Evolutionary conservation across 2,888 invertebrate genomes (phyloP).

Genomic region (Troides helena): DNA sequence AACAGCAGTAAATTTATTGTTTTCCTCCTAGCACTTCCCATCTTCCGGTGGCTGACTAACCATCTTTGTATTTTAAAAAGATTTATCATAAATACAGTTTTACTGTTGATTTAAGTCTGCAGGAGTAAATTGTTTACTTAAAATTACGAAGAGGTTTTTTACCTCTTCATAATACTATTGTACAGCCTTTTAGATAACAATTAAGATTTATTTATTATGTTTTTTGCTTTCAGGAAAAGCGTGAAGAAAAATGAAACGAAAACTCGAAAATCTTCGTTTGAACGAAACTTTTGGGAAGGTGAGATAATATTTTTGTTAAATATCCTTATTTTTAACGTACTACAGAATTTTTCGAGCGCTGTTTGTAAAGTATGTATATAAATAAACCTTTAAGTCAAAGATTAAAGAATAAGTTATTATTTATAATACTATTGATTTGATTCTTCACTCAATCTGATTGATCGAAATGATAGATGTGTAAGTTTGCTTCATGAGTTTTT

Average conservation of each 20-base stretch:
- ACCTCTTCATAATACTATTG: not conserved
- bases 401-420: too few species aligned
- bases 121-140: too few species aligned
- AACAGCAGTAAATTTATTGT: not conserved
- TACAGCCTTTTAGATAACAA: not conserved
- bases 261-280: constrained; percentile 62
- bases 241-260: constrained; percentile 53
- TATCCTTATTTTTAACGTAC: too few species aligned
- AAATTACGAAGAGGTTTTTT: not conserved
- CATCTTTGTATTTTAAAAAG: not conserved
- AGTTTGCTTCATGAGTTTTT: too few species aligned
- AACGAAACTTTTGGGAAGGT: constrained; percentile 73
- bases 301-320: constrained; percentile 11
- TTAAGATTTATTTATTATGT: constrained; percentile 2
- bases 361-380: too few species aligned
- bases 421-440: too few species aligned
- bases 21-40: constrained; percentile 5
- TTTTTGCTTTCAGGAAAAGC: constrained; percentile 64
- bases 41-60: constrained; percentile 8
- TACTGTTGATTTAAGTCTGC: not conserved
- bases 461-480: too few species aligned
- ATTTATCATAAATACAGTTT: constrained; percentile 13
- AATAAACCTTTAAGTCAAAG: too few species aligned
- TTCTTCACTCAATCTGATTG: too few species aligned
- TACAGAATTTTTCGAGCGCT: too few species aligned